These are phyloP conservation scores for Melinaea menophilus DNA, from an alignment of 2,888 invertebrate genomes.

Conservation along the genomic window DNA sequence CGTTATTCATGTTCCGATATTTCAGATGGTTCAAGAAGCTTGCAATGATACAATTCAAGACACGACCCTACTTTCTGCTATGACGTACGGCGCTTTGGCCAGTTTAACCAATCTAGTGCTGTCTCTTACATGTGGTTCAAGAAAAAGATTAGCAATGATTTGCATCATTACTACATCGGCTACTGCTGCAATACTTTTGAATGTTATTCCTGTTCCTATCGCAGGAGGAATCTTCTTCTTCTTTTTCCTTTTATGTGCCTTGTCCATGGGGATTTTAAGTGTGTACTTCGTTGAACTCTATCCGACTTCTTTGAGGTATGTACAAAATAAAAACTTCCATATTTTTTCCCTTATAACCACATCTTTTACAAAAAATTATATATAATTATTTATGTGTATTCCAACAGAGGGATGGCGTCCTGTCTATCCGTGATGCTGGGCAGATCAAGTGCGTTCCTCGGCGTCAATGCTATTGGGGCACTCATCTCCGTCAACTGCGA, in stretches of 20 bases:
- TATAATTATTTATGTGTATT: slow-evolving; percentile 1
- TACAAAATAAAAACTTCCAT: not conserved
- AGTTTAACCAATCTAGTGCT: slow-evolving; percentile 60
- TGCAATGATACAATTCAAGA: slow-evolving; percentile 69
- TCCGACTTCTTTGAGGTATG: slow-evolving; percentile 68
- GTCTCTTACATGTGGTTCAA: slow-evolving; percentile 62
- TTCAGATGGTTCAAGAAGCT: slow-evolving; percentile 46
- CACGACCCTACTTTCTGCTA: slow-evolving; percentile 66
- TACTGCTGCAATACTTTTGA: slow-evolving; percentile 53
- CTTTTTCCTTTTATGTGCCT: slow-evolving; percentile 64
- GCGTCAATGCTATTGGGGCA: slow-evolving; percentile 80
- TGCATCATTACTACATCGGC: slow-evolving; percentile 54
- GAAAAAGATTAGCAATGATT: slow-evolving; percentile 65
- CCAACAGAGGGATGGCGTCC: slow-evolving; percentile 78
- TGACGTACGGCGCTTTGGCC: slow-evolving; percentile 67
- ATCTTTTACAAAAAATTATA: slow-evolving; percentile 3
- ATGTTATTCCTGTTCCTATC: slow-evolving; percentile 55
- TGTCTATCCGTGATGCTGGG: slow-evolving; percentile 81
- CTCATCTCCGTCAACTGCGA: slow-evolving; percentile 80
- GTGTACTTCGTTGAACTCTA: slow-evolving; percentile 72
- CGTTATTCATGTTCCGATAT: slow-evolving; percentile 8
- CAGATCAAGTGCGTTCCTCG: slow-evolving; percentile 80
- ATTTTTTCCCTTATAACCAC: no score
- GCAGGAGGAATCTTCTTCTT: slow-evolving; percentile 70
- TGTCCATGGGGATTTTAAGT: slow-evolving; percentile 68